Base-by-base conservation (phyloP, 2,888 invertebrate genomes). In the Acheta domesticus region DNA sequence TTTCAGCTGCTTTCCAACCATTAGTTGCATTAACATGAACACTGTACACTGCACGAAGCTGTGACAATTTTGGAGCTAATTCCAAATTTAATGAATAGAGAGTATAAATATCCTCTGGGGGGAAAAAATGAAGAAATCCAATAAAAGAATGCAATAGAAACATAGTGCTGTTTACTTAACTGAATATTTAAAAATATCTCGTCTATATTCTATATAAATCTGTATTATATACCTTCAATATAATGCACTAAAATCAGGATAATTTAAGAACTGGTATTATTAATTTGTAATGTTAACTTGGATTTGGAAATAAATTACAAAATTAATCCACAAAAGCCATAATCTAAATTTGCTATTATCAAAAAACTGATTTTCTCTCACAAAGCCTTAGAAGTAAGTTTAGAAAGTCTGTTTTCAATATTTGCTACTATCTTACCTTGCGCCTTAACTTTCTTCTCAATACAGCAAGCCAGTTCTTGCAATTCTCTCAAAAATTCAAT, bases 401-500 rank as follows among this genome's bases (percentile, higher is more conserved):
- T 49, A 49, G 48, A 20, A 74, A 48, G 50, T n/a, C n/a, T 62
- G 16, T 48, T 21, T 19, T 74, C 73, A 4, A 48, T n/a, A 11
- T 74, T 48, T 73, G 20, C 4, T 36, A 49, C 23, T 21, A 0
- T 4, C 36, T 48, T 84, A 84, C 87, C 85, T 84, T 87, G 88
- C 49, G 84, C 84, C 82, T 87, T 85, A 14, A 89, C 82, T 78
- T 84, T 83, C 12, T 84, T 84, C 82, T 90, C 89, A 73, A 86
- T 85, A 4, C 83, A 82, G 62, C 88, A 80, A 62, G 89, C 82
- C 21, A 85, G 83, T 50, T 83, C 80, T 80, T 86, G 85, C 74
- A 89, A 85, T 48, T 87, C 86, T 16, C 84, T 82, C 3, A 89
- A 82, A 78, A 88, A 85, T 74, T 87, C 84, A 19, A 85, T 83